These are phyloP conservation scores for Dunckerocampus dactyliophorus DNA, from an alignment of 2,113 vertebrate genomes.

Conservation along the genomic window DNA sequence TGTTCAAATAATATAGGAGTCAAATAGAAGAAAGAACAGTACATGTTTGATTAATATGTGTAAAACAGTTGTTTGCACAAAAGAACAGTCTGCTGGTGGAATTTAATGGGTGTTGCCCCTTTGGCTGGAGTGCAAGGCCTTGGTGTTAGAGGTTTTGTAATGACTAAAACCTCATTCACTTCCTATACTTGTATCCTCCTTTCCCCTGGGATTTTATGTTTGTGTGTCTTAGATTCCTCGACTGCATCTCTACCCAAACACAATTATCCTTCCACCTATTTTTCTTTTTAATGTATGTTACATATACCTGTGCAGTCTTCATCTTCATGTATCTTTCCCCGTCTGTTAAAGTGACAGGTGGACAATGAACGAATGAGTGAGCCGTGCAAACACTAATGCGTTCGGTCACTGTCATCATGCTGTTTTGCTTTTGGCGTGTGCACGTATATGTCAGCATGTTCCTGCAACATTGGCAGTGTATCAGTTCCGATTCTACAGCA, in stretches of 20 bases:
- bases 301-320: not conserved
- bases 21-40: not conserved
- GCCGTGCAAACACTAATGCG: conserved; percentile 30
- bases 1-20: conserved; percentile 3
- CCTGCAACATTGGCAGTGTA: conserved; percentile 13
- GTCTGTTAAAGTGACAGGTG: conserved; percentile 37
- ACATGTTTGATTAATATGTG: too few species aligned
- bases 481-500: not conserved
- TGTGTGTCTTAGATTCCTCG: conserved; percentile 32
- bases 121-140: conserved; percentile 6
- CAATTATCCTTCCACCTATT: conserved; percentile 16
- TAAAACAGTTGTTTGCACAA: not conserved
- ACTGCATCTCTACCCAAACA: conserved; percentile 21
- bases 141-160: conserved; percentile 7
- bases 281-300: not conserved
- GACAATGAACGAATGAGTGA: conserved; percentile 52
- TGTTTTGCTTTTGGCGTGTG: conserved; percentile 20
- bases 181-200: not conserved
- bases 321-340: not conserved
- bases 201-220: conserved; percentile 12
- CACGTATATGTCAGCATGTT: conserved; percentile 11
- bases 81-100: not conserved
- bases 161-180: conserved; percentile 24
- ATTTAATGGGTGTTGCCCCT: conserved; percentile 3
- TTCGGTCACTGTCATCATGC: conserved; percentile 44